These are phyloP conservation scores for Caenorhabditis sp. DNA, from an alignment of 2,888 invertebrate genomes.

Conservation along the genomic window DNA sequence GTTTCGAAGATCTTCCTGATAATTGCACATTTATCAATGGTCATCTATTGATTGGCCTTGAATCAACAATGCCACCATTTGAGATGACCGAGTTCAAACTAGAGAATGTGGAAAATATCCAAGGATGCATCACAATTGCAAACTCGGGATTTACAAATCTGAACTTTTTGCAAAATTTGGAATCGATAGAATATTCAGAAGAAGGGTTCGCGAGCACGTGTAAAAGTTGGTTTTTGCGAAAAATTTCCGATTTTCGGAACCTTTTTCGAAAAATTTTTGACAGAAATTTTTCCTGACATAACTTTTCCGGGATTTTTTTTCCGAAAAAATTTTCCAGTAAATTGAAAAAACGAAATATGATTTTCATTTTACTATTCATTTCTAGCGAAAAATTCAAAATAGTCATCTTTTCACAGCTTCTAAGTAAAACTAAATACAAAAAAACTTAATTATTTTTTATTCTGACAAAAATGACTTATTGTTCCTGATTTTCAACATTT, in stretches of 20 bases:
- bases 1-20: constrained; percentile 22
- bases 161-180: constrained; percentile 17
- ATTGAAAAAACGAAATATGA: too few relatives aligned
- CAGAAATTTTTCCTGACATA: not conserved
- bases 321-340: not conserved
- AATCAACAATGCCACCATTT: constrained; percentile 33
- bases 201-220: constrained; percentile 15
- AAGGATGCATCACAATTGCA: constrained; percentile 34
- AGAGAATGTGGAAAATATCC: constrained; percentile 16
- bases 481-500: too few relatives aligned
- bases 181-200: constrained; percentile 20
- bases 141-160: constrained; percentile 34
- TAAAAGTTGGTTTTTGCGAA: constrained; percentile 11
- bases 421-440: too few relatives aligned
- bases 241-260: not conserved
- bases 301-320: not conserved
- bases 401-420: too few relatives aligned
- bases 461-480: too few relatives aligned
- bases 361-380: too few relatives aligned
- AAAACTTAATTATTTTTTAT: too few relatives aligned
- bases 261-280: not conserved
- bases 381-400: too few relatives aligned
- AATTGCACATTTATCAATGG: constrained; percentile 34
- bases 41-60: constrained; percentile 31
- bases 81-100: constrained; percentile 32